Conservation (phyloP, 2,113 vertebrate species). For the Tupaia tana region DNA sequence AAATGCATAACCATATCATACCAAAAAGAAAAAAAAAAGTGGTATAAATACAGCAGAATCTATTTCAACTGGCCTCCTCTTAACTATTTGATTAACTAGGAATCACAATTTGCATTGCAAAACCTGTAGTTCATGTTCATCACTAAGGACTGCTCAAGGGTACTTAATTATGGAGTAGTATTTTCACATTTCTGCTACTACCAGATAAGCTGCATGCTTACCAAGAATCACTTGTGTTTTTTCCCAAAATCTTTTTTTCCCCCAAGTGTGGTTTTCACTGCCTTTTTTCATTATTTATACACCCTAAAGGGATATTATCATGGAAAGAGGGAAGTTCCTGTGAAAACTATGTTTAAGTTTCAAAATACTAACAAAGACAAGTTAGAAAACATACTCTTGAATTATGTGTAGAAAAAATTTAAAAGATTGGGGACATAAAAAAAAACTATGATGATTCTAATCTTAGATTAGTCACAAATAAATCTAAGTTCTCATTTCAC, state of each 20-base stretch:
- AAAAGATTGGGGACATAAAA: neutral
- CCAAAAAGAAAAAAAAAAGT: neutral
- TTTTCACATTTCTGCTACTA: neutral
- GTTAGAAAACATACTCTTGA: neutral
- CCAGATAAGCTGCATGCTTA: neutral
- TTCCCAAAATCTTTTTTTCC: neutral
- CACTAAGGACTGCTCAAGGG: neutral
- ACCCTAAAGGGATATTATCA: neutral
- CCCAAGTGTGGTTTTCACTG: conserved; percentile 5
- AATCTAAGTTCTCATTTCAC: neutral
- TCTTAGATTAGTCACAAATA: neutral
- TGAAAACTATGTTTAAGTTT: conserved; percentile 43
- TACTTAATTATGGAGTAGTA: conserved; percentile 31
- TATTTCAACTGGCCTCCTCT: neutral
- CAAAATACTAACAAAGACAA: conserved; percentile 50
- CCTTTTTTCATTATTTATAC: conserved; percentile 61
- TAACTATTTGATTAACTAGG: conserved; percentile 17
- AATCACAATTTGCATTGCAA: conserved; percentile 21
- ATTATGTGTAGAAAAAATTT: neutral
- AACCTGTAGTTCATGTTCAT: neutral
- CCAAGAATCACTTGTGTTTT: neutral
- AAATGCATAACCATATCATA: neutral
- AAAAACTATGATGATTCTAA: neutral
- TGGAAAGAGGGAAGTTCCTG: neutral
- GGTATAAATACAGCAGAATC: neutral